Evolutionary conservation across 2,113 vertebrate genomes (phyloP), one percentile per base, ranked within the genome.

Genomic region (Lophotis ruficrista): DNA sequence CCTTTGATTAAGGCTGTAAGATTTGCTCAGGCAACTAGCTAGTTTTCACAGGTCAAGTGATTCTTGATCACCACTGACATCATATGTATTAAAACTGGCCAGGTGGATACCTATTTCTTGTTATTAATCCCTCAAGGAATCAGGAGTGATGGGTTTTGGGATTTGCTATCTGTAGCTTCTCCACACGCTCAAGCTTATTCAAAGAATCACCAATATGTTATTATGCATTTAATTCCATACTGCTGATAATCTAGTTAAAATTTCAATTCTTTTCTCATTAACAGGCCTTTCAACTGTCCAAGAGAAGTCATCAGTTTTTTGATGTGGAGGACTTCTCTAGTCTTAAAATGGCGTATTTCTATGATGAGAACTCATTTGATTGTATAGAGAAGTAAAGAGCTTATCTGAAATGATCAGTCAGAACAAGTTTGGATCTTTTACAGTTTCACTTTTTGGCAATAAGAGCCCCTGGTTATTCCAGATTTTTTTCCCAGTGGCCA

Each of bases 291-390:
- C 73, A 93, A 68, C 53, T 90, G 30, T 61, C 48, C 45, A 45
- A 16, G 9, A 62, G 66, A 53, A 91, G n/a, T 64, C 78, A 70
- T 8, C 13, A 11, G 30, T 93, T 96, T 80, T 91, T 83, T 68
- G 41, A 79, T 57, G 47, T 96, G 68, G 84, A 50, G 28, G 41
- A 93, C n/a, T 85, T 95, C 48, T 95, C 21, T 41, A 53, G 45
- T 83, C 72, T 86, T 91, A 78, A 93, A 88, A 87, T 47, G n/a
- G 4, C 37, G 30, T 38, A 12, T 82, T 95, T 96, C 65, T 93
- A 33, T 72, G 60, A 62, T 92, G 69, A 96, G 77, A 79, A 75
- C 28, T 82, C 28, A 38, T 56, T 56, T 70, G 37, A 45, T 35
- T 69, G 14, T 28, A 10, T 7, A 58, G 35, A 65, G 31, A 43